Evolutionary conservation across 2,113 vertebrate genomes (phyloP).

Genomic region (Psophia crepitans): DNA sequence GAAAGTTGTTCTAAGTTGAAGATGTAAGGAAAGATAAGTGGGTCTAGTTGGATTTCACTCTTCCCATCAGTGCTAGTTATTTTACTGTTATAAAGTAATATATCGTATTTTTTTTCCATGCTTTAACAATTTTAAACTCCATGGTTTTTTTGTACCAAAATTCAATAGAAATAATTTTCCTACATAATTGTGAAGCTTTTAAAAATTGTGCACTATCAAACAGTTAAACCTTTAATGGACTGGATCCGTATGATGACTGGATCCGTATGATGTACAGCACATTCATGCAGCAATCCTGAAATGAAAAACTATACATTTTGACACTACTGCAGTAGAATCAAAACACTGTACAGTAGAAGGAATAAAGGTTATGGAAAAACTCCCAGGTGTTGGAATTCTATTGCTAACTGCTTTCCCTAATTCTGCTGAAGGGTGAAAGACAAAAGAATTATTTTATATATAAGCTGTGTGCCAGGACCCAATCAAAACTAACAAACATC

Average conservation of each 20-base stretch:
- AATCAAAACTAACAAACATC: not conserved
- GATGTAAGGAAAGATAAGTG: not conserved
- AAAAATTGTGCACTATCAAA: not conserved
- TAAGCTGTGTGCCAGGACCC: not conserved
- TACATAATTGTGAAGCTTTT: not conserved
- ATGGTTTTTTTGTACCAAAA: not conserved
- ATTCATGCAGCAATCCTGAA: not conserved
- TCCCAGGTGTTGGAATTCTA: not conserved
- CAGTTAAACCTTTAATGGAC: not conserved
- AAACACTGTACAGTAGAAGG: not conserved
- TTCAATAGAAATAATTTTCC: not conserved
- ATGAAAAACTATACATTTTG: not conserved
- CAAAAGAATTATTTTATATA: not conserved
- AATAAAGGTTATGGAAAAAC: not conserved
- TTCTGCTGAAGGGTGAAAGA: not conserved
- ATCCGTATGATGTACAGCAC: not conserved
- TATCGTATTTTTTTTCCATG: not conserved
- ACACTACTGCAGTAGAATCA: not conserved
- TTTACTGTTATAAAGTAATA: not conserved
- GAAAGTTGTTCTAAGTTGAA: not conserved
- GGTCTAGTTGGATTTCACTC: not conserved
- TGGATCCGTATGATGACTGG: not conserved
- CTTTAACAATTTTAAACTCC: not conserved
- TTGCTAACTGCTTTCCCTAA: not conserved
- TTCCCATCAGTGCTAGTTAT: not conserved